Base-by-base conservation (phyloP, 64 coral and sea anemone species). In the Platygyra sinensis region DNA sequence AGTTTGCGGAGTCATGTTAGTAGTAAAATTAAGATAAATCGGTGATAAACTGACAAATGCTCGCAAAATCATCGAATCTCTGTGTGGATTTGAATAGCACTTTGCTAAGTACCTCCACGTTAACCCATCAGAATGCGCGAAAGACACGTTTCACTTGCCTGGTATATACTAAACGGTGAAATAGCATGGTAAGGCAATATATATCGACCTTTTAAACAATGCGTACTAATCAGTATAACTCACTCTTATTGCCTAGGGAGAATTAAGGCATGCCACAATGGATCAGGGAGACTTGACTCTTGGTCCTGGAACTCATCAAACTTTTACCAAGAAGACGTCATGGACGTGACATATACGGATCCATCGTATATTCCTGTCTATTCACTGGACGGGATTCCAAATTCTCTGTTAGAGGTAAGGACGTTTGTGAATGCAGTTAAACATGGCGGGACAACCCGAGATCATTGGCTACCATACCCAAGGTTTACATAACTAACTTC, bases 241-340 rank as follows among this genome's bases (percentile, higher is more conserved):
- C 42, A 4, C n/a, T 61, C 2, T 27, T 67, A 10, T n/a, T 83
- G n/a, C 42, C 31, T 8, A 83, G 80, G 80, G 80, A 67, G 80
- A 67, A 83, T 83, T 5, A 83, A 36, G 19, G 61, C 24, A 46
- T 67, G 80, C 2, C 36, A 83, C 9, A 79, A 74, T 30, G 61
- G 16, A 27, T 96, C 94, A 5, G 90, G 94, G 9, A 63, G 77
- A 52, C 64, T 60, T 7, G 86, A 71, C 17, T 92, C 94, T 0
- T 96, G 94, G 94, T 92, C 94, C 13, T 96, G 94, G 94, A 89
- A 92, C 38, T 89, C 90, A 32, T 92, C 94, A 8, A 96, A 96
- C 79, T 96, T 36, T 36, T 36, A 36, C 33, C 33, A 36, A 36
- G 33, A 36, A 36, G 33, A 36, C 33, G 33, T 36, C 16, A 86